Evolutionary conservation across 2,888 invertebrate species (phyloP), one percentile per base, ranked within the genome.

Genomic region (Perithous albicinctus): DNA sequence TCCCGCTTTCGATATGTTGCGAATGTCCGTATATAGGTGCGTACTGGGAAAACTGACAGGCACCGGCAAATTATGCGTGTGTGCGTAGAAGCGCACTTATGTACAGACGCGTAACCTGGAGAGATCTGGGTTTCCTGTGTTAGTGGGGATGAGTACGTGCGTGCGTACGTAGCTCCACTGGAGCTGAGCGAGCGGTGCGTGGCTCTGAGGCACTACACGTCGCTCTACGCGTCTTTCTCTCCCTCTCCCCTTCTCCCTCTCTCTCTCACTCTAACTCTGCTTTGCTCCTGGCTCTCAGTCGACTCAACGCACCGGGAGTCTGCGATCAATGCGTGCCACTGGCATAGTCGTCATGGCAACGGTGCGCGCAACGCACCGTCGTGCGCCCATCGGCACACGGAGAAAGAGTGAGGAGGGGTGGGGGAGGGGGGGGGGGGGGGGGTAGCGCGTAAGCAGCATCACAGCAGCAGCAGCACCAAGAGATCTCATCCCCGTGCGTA

Each of bases 291-390:
- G 63, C 85, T 88, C 85, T 87, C 86, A 87, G 88, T 88, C 88
- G 87, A 86, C 89, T 88, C 88, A 88, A 91, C 91, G 90, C 90
- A 91, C 89, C 88, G 89, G 90, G 92, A 92, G 91, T 91, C 92
- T 92, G 91, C 92, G 92, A 92, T 92, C 92, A 90, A 92, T 92
- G 92, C 92, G 92, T 92, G 87, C 82, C 91, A 90, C 90, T 90
- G 90, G 86, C 87, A 88, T 84, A 88, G 92, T 92, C 87, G 90
- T 88, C 89, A 92, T 92, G 91, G 91, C 87, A 90, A 92, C 92
- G 80, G 89, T 87, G 90, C 90, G 90, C 89, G 90, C 88, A 85
- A 87, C 87, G 87, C 86, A 87, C 85, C 84, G 83, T 82, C 84
- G 85, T 85, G 86, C 84, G 84, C 82, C 84, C 72, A 69, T 83